Conservation (phyloP, 2,888 invertebrate genomes). For the Mechanitis messenoides region DNA sequence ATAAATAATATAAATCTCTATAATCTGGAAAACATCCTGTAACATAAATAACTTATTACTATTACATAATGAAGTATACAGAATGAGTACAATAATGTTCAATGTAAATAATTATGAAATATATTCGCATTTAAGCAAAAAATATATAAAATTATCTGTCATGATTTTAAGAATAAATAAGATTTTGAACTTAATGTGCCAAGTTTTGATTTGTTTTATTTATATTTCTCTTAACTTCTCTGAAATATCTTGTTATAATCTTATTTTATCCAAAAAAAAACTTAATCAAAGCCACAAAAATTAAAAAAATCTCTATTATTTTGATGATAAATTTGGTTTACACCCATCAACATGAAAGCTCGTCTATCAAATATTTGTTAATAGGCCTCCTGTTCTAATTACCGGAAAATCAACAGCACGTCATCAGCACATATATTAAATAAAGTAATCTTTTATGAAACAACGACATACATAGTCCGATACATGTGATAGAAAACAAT, state of each 20-base stretch:
- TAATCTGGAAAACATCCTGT: conserved; percentile 25
- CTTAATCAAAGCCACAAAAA: too few relatives aligned
- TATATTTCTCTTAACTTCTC: conserved; percentile 1
- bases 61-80: conserved; percentile 60
- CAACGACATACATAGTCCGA: too few relatives aligned
- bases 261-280: background rate
- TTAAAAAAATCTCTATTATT: too few relatives aligned
- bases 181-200: conserved; percentile 75
- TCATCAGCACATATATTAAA: background rate
- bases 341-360: background rate
- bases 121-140: conserved; percentile 49
- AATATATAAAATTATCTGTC: conserved; percentile 59
- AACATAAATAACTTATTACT: conserved; percentile 32
- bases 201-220: conserved; percentile 60
- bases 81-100: conserved; percentile 71
- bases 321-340: background rate
- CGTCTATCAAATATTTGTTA: conserved; percentile 5
- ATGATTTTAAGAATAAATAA: conserved; percentile 63
- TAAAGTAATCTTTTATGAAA: too few relatives aligned
- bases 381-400: conserved; percentile 4
- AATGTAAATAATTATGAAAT: conserved; percentile 69
- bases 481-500: too few relatives aligned
- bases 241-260: background rate
- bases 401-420: background rate
- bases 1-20: background rate